Evolutionary conservation across 2,113 vertebrate genomes (phyloP).

Genomic region (Tursiops truncatus): DNA sequence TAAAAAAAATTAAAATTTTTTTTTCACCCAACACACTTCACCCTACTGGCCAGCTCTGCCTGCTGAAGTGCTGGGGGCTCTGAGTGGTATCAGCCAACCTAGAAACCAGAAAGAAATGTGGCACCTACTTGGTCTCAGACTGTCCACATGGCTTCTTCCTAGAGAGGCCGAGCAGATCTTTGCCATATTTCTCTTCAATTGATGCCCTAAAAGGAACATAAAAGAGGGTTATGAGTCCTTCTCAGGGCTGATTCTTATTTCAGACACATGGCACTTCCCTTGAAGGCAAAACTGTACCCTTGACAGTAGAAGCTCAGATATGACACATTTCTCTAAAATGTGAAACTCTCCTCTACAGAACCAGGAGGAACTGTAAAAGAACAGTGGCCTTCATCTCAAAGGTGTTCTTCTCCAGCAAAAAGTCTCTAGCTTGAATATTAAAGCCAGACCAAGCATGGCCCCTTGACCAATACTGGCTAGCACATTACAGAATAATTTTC

Average conservation of each 20-base stretch:
- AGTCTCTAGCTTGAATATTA: neutral
- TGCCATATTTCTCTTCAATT: slow-evolving; percentile 96
- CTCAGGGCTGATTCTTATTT: neutral
- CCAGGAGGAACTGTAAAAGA: neutral
- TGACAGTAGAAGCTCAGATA: neutral
- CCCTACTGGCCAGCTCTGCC: neutral
- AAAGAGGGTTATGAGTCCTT: neutral
- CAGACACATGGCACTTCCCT: neutral
- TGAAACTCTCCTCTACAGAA: neutral
- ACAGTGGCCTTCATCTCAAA: neutral
- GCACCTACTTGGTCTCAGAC: slow-evolving; percentile 94
- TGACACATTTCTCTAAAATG: neutral
- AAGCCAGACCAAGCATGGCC: neutral
- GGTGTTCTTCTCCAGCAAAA: neutral
- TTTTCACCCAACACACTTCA: neutral
- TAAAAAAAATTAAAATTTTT: neutral
- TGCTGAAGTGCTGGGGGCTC: neutral
- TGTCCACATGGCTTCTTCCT: slow-evolving; percentile 95
- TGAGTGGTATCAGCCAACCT: neutral
- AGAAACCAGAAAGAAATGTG: neutral
- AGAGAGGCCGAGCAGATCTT: slow-evolving; percentile 92
- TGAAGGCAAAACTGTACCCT: neutral
- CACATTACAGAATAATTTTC: neutral
- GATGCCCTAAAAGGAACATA: slow-evolving; percentile 86
- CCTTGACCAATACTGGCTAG: neutral